Conservation (phyloP, 64 coral and sea anemone species). For the Montipora capricornis region DNA sequence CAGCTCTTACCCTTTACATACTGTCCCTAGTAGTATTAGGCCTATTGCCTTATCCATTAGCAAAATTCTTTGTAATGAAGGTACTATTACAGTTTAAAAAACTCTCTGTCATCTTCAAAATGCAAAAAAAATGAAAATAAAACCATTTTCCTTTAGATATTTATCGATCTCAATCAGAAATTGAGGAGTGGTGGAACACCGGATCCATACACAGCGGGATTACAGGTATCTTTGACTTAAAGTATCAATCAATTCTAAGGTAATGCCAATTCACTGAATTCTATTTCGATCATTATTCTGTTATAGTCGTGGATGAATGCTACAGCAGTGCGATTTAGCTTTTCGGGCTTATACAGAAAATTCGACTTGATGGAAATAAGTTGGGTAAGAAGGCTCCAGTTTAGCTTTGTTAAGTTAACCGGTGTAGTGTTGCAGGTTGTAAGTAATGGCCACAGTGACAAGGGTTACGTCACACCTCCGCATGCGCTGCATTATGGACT, state of each 20-base stretch:
- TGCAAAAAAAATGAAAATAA: no score
- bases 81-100: no score
- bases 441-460: no score
- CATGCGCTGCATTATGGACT: no score
- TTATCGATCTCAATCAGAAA: conserved; percentile 68
- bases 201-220: conserved; percentile 46
- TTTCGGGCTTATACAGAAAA: conserved; percentile 63
- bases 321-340: conserved; percentile 70
- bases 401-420: not conserved
- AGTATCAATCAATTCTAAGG: no score
- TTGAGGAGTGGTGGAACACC: conserved; percentile 69
- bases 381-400: conserved; percentile 68
- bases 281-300: not conserved
- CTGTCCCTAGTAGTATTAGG: no score
- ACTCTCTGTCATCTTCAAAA: no score
- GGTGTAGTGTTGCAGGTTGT: no score
- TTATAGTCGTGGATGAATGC: conserved; percentile 87
- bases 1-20: no score
- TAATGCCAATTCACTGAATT: not conserved
- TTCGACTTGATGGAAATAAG: conserved; percentile 68
- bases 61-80: no score
- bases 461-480: no score
- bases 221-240: conserved; percentile 61
- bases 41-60: no score
- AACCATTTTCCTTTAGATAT: conserved; percentile 44